Percentiles rank a stretch among this genome's conserved stretches.
phyloP scores from a whole-genome alignment of 2,797 vertebrate species.

The Manis crassicaudata region DNA sequence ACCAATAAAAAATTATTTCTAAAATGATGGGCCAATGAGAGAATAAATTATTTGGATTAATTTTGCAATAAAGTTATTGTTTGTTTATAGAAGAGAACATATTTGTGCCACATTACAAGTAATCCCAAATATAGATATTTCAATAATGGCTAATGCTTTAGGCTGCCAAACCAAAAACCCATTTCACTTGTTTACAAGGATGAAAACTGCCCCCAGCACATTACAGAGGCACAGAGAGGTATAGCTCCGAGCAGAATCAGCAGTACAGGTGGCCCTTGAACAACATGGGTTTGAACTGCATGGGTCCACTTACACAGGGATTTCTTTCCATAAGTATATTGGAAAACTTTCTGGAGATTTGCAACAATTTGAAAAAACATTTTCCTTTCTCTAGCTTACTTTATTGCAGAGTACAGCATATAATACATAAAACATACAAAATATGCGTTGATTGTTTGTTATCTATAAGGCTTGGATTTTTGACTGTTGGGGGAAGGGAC shows the following conservation, averaged over 20 bases:
- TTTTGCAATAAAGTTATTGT: constrained; percentile 20
- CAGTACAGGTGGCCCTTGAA: neutral
- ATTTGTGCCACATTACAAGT: neutral
- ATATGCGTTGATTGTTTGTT: too few relatives aligned
- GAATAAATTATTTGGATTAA: neutral
- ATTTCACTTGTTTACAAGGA: neutral
- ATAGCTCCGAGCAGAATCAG: neutral
- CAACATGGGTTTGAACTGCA: too few relatives aligned
- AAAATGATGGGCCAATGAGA: constrained; percentile 23
- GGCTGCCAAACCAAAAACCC: neutral
- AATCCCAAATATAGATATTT: constrained; percentile 28
- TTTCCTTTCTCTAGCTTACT: too few relatives aligned
- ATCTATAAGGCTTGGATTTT: too few relatives aligned
- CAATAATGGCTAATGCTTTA: neutral
- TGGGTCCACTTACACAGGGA: too few relatives aligned
- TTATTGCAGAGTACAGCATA: too few relatives aligned
- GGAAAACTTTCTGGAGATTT: too few relatives aligned
- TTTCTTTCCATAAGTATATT: too few relatives aligned
- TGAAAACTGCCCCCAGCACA: neutral
- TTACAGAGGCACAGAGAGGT: neutral
- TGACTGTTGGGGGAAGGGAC: too few relatives aligned
- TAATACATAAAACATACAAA: too few relatives aligned
- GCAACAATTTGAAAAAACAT: too few relatives aligned
- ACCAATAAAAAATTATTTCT: neutral
- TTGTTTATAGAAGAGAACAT: neutral